phyloP scores from a whole-genome alignment of 2,113 vertebrate genomes.

The Phalacrocorax pelagicus region DNA sequence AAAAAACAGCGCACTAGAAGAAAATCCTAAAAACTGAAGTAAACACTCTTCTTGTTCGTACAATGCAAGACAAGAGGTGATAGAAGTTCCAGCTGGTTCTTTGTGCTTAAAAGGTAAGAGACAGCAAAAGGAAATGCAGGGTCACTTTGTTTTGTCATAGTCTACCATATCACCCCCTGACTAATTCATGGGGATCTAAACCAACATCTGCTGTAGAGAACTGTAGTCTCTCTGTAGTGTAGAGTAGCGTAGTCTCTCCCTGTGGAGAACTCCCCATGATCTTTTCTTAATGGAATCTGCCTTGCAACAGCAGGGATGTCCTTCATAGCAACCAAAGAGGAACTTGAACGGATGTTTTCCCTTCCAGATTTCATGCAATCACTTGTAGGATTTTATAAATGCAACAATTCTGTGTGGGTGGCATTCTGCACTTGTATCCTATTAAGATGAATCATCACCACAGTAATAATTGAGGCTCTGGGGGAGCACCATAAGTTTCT shows the following conservation, averaged over 20 bases:
- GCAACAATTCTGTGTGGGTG: neutral
- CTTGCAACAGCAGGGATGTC: neutral
- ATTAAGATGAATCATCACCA: neutral
- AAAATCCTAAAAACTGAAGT: neutral
- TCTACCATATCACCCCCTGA: accelerated
- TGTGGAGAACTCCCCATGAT: neutral
- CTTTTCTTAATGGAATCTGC: neutral
- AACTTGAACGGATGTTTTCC: neutral
- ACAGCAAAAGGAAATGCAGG: accelerated
- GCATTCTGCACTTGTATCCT: neutral
- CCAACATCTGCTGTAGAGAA: neutral
- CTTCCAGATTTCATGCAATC: neutral
- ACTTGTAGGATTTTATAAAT: neutral
- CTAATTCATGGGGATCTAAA: neutral
- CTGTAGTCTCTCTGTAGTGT: neutral
- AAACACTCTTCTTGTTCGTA: accelerated
- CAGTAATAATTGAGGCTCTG: neutral
- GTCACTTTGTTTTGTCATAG: neutral
- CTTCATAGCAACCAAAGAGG: neutral
- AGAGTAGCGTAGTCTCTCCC: neutral
- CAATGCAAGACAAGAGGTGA: neutral
- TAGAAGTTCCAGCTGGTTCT: neutral
- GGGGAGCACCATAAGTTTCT: neutral
- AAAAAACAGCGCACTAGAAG: neutral
- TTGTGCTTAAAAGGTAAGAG: neutral